Base-by-base conservation (phyloP, 2,797 vertebrate genomes). In the Spinus olivaceus region DNA sequence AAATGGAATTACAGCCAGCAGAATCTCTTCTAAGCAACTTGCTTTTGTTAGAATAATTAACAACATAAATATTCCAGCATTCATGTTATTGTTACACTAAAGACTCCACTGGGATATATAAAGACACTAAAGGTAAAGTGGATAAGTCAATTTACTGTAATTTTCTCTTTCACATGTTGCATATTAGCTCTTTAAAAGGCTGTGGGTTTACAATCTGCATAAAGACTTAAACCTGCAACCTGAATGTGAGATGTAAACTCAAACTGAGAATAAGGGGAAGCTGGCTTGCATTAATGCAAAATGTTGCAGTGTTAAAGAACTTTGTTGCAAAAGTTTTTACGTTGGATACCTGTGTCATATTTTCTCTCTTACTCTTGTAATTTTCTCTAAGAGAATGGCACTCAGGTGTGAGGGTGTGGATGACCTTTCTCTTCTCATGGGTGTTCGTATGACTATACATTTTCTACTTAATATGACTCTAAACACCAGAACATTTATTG, bases 401-500 rank as follows among this genome's bases (percentile, higher is more conserved):
- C 13, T 41, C 27, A n/a, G 4, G 5, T 33, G 24, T 51, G 23
- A 60, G 32, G 64, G 27, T 14, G 24, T 53, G 33, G 6, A 16
- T 35, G 17, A 27, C 2, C 3, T 77, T 80, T 85, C 32, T 27
- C 6, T 32, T 56, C 59, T 71, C 9, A 17, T 14, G 28, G 2
- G 3, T 37, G 11, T 53, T 65, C 1, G 0, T 47, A 49, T 0
- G 0, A 6, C 42, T 82, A 12, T 14, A 44, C 1, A 17, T 80
- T 70, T 89, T 9, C 10, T 63, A 25, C 37, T 70, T 80, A 41
- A 27, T 66, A 19, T 39, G 14, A 28, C 15, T 32, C 30, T 39
- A 33, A 35, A 83, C 64, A 59, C 7, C 18, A 59, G 78, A 41
- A 9, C 5, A 14, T 10, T 30, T 4, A 14, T 47, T 65, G 15